A percentile compares a stretch with the other conserved stretches of the same genome.
Conservation (phyloP, 64 coral and sea anemone species). For the Montipora capricornis region DNA sequence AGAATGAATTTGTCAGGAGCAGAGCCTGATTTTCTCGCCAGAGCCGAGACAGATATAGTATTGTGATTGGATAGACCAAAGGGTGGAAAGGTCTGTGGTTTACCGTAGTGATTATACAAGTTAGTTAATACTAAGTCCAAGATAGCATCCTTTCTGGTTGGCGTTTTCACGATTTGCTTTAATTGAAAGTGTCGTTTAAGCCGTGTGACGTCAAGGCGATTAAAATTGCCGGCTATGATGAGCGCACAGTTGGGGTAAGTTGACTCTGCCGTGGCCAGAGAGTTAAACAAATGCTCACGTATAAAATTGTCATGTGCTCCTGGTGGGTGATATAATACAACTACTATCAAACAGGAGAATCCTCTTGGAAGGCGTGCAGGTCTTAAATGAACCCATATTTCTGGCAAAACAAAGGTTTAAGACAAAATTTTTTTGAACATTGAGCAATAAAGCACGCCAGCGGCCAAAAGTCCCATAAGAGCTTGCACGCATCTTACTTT, state of each 20-base stretch:
- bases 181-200: too few relatives aligned
- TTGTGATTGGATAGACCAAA: conserved; percentile 71
- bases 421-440: too few relatives aligned
- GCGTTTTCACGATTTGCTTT: too few relatives aligned
- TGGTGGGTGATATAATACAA: neutral
- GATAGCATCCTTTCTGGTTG: too few relatives aligned
- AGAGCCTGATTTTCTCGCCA: neutral
- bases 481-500: too few relatives aligned
- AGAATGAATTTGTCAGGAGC: conserved; percentile 3
- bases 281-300: conserved; percentile 59
- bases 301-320: too few relatives aligned
- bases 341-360: conserved; percentile 3
- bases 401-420: too few relatives aligned
- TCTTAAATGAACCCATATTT: neutral
- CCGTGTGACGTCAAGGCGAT: neutral
- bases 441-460: too few relatives aligned
- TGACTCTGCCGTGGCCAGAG: conserved; percentile 17
- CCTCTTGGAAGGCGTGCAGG: neutral
- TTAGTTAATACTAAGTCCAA: neutral
- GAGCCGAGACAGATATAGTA: conserved; percentile 24
- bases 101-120: conserved; percentile 18
- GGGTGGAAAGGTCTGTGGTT: conserved; percentile 37
- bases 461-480: too few relatives aligned
- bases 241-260: conserved; percentile 26
- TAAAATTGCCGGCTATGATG: conserved; percentile 19